Evolutionary conservation across 2,797 vertebrate species (phyloP).

Genomic region (Orestias chungarensis): DNA sequence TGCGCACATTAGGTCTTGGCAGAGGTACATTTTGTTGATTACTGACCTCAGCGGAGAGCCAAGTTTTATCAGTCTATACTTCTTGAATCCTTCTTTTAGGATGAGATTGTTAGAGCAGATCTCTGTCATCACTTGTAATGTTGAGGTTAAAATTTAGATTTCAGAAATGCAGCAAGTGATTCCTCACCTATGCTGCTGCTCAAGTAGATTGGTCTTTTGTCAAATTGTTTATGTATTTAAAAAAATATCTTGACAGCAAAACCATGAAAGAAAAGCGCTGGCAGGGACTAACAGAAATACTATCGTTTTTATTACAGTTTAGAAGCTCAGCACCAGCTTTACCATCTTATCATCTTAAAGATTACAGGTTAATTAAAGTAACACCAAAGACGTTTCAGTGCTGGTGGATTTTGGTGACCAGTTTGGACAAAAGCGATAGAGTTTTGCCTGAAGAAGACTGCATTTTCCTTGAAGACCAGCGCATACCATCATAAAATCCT

Average conservation of each 20-base stretch:
- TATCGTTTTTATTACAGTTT: slow-evolving; percentile 79
- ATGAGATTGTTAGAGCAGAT: slow-evolving; percentile 3
- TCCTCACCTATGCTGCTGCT: neutral
- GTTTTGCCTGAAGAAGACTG: too few species aligned
- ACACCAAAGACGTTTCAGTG: too few species aligned
- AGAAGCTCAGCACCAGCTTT: slow-evolving; percentile 68
- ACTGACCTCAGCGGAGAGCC: slow-evolving; percentile 20
- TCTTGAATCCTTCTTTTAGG: slow-evolving; percentile 19
- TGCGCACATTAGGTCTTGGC: slow-evolving; percentile 38
- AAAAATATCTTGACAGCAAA: slow-evolving; percentile 19
- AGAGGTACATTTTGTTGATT: slow-evolving; percentile 21
- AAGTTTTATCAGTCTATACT: slow-evolving; percentile 37
- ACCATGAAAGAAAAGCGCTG: slow-evolving; percentile 53
- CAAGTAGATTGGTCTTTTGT: slow-evolving; percentile 21
- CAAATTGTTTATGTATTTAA: slow-evolving; percentile 18
- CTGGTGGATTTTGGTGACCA: too few species aligned
- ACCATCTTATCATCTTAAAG: slow-evolving; percentile 71
- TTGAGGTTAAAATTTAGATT: slow-evolving; percentile 16
- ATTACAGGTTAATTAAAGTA: slow-evolving; percentile 76
- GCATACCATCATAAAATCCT: too few species aligned
- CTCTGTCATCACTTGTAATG: slow-evolving; percentile 12
- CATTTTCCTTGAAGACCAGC: too few species aligned
- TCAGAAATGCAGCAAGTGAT: slow-evolving; percentile 4
- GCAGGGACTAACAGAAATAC: slow-evolving; percentile 66
- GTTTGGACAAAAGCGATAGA: too few species aligned